A percentile compares a stretch with the other conserved stretches of the same genome.
These are phyloP conservation scores for Condylura cristata DNA, from an alignment of 2,113 vertebrate genomes.

Conservation along the genomic window DNA sequence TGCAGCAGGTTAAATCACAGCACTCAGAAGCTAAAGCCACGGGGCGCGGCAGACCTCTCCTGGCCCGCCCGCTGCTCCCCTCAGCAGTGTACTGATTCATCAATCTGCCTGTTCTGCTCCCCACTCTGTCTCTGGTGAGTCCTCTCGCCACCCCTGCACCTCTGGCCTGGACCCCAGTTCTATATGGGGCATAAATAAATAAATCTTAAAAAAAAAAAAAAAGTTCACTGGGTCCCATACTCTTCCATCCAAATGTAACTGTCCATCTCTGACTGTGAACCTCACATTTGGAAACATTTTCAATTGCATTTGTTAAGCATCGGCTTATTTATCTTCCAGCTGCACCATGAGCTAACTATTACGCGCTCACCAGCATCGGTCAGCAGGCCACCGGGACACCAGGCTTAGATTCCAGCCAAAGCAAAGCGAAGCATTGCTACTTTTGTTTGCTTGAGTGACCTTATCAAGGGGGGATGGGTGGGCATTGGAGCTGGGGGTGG, in stretches of 20 bases:
- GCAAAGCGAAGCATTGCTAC: background rate
- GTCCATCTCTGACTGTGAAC: background rate
- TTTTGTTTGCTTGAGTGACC: accelerated
- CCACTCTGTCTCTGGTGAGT: no score
- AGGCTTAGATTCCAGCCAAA: background rate
- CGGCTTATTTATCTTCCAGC: background rate
- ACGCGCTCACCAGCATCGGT: accelerated
- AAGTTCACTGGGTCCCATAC: no score
- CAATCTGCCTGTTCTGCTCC: no score
- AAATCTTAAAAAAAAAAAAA: no score
- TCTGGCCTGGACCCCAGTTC: no score
- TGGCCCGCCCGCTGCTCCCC: no score
- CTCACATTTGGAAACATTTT: background rate
- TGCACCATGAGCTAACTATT: background rate
- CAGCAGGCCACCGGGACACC: background rate
- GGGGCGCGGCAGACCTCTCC: no score
- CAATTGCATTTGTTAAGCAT: background rate
- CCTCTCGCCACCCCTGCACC: no score
- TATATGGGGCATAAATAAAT: no score
- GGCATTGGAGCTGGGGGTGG: background rate
- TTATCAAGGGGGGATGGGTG: accelerated
- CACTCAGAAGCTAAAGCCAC: no score
- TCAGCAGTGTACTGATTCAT: no score
- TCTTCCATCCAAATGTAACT: background rate
- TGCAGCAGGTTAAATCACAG: no score